phyloP scores from a whole-genome alignment of 2,888 invertebrate species.

The Alviniconcha strummeri region DNA sequence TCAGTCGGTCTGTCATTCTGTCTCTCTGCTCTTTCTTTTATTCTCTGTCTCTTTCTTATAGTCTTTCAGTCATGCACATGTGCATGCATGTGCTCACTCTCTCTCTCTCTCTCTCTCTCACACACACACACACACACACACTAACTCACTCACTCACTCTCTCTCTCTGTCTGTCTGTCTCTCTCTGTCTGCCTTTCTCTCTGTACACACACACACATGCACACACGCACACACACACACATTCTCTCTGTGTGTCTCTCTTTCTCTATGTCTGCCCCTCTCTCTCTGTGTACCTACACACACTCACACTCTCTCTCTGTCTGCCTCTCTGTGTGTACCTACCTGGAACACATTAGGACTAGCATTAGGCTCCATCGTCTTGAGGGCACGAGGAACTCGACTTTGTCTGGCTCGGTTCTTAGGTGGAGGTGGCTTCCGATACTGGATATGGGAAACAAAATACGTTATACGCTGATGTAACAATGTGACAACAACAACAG shows the following conservation, averaged over 20 bases:
- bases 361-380: not conserved
- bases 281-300: not conserved
- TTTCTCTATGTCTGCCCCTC: slow-evolving; percentile 8
- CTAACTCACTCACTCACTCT: not conserved
- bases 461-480: not conserved
- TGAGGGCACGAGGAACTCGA: slow-evolving; percentile 50
- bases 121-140: not conserved
- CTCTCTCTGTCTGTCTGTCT: not conserved
- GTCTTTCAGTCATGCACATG: not conserved
- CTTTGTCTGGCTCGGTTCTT: slow-evolving; percentile 58
- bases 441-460: slow-evolving; percentile 50
- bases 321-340: not conserved
- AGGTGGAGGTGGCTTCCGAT: slow-evolving; percentile 64
- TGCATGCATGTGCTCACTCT: not conserved
- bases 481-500: too few relatives aligned
- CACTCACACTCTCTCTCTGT: not conserved
- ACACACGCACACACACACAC: not conserved
- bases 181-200: not conserved
- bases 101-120: slow-evolving; percentile 21
- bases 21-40: not conserved
- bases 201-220: slow-evolving; percentile 27
- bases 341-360: slow-evolving; percentile 21
- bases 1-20: not conserved
- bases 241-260: too few relatives aligned
- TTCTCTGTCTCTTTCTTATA: not conserved